Percentiles rank a stretch among this genome's conserved stretches.
phyloP scores from a whole-genome alignment of 1,140 invertebrate genomes.

The Anastrepha ludens region DNA sequence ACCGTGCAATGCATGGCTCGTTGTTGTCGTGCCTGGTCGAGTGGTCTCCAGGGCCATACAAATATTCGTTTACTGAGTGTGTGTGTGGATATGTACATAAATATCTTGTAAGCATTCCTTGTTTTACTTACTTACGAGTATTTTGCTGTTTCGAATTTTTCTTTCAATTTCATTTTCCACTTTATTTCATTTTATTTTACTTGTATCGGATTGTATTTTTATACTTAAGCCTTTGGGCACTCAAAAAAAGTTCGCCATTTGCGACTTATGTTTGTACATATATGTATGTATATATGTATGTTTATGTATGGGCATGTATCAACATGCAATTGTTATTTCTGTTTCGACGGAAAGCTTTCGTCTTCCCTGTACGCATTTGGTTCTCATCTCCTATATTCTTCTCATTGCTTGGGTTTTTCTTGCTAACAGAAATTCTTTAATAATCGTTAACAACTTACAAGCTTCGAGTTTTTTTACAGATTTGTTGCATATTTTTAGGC shows the following conservation, averaged over 20 bases:
- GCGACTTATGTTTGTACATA: not conserved
- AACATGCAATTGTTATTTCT: not conserved
- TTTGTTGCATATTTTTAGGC: not conserved
- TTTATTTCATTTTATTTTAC: conserved; percentile 15
- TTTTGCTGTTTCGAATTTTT: conserved; percentile 44
- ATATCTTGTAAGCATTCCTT: not conserved
- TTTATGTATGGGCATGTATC: no score
- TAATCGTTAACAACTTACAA: not conserved
- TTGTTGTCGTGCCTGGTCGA: conserved; percentile 11
- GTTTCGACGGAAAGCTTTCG: not conserved
- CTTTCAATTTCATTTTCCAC: conserved; percentile 37
- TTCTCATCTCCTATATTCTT: not conserved
- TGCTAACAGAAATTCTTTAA: not conserved
- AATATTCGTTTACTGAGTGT: not conserved
- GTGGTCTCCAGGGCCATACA: conserved; percentile 24
- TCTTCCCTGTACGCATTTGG: not conserved
- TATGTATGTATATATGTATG: no score
- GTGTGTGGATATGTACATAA: not conserved
- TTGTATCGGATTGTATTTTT: not conserved
- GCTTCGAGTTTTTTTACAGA: not conserved
- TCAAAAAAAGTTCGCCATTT: not conserved
- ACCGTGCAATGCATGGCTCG: not conserved
- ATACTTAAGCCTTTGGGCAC: conserved; percentile 23
- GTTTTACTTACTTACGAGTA: not conserved
- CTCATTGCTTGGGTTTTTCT: not conserved